These are phyloP conservation scores for Okamejei kenojei DNA, from an alignment of 2,797 vertebrate genomes.

Conservation along the genomic window DNA sequence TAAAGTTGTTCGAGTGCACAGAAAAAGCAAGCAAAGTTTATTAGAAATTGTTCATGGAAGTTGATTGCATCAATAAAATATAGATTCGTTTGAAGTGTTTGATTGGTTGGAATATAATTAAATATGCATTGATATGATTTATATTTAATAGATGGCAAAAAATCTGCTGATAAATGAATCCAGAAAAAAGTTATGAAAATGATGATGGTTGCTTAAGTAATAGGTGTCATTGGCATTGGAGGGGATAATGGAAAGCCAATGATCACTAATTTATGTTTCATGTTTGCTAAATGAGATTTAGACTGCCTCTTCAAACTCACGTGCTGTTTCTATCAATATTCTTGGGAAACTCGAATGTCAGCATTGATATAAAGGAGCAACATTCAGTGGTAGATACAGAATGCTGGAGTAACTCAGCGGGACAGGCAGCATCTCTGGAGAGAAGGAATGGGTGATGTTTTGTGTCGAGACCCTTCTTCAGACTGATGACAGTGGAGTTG, in stretches of 20 bases:
- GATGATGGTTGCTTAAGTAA: background rate
- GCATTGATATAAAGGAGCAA: background rate
- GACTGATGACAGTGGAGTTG: too few species aligned
- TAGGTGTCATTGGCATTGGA: background rate
- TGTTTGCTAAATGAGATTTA: background rate
- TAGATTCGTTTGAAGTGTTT: background rate
- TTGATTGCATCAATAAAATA: background rate
- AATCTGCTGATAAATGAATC: background rate
- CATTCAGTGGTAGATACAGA: too few species aligned
- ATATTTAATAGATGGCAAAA: background rate
- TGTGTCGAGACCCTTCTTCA: too few species aligned
- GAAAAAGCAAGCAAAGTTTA: background rate
- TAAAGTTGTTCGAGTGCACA: background rate
- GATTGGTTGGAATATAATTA: background rate
- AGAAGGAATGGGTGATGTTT: too few species aligned
- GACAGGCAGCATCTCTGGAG: too few species aligned
- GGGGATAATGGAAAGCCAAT: background rate
- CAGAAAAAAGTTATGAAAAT: background rate
- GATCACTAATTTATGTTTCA: background rate
- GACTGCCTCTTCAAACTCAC: background rate
- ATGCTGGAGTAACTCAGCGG: too few species aligned
- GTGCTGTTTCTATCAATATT: background rate
- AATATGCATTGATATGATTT: background rate
- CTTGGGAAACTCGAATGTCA: background rate
- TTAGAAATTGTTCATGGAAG: background rate